Percentiles rank a stretch among this genome's conserved stretches.
These are phyloP conservation scores for Piezodorus guildinii DNA, from an alignment of 1,140 invertebrate species.

Conservation along the genomic window DNA sequence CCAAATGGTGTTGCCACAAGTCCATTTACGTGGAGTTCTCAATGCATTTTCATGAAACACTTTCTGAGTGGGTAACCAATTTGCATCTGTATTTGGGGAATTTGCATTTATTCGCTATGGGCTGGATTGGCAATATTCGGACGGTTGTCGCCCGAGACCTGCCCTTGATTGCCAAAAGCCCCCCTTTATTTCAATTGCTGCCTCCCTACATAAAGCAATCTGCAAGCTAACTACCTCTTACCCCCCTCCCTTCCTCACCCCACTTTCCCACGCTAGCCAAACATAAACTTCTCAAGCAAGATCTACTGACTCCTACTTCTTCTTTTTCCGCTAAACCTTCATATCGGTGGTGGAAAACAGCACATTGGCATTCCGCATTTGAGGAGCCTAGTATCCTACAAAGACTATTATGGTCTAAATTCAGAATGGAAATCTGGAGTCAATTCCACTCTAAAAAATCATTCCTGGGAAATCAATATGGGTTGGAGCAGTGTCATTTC, in stretches of 20 bases:
- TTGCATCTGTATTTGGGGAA: conserved; percentile 27
- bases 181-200: conserved; percentile 22
- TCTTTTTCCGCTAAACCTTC: no score
- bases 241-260: background rate
- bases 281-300: background rate
- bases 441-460: no score
- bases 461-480: no score
- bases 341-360: no score
- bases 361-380: no score
- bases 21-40: conserved; percentile 24
- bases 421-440: no score
- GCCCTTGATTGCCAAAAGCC: conserved; percentile 20
- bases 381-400: no score
- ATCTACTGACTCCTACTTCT: background rate
- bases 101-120: conserved; percentile 25
- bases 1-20: conserved; percentile 25
- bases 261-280: background rate
- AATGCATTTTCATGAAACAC: conserved; percentile 28
- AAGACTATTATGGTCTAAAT: no score
- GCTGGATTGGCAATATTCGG: conserved; percentile 23
- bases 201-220: conserved; percentile 18
- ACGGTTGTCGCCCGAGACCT: conserved; percentile 21
- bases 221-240: conserved; percentile 11
- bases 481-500: no score
- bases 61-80: conserved; percentile 27